Evolutionary conservation across 2,888 invertebrate species (phyloP).

Genomic region (Tachina lurida): DNA sequence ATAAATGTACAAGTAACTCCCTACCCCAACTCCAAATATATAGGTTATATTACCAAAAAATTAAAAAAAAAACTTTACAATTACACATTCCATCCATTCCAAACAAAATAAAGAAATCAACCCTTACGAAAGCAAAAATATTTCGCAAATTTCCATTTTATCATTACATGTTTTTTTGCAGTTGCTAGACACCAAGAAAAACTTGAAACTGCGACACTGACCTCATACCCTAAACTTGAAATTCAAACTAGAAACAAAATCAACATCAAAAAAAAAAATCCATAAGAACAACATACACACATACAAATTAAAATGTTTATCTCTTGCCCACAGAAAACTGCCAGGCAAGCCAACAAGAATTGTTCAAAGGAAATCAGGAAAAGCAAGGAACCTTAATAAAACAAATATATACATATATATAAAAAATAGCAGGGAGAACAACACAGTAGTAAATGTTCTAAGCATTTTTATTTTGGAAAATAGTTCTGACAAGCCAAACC

Average conservation of each 20-base stretch:
- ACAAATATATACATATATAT: neutral
- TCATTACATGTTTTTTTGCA: constrained; percentile 11
- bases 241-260: constrained; percentile 59
- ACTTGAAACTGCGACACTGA: constrained; percentile 71
- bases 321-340: constrained; percentile 48
- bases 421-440: constrained; percentile 31
- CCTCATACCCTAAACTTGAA: constrained; percentile 72
- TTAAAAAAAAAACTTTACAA: constrained; percentile 24
- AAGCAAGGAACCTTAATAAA: constrained; percentile 28
- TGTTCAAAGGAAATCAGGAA: constrained; percentile 54
- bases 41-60: constrained; percentile 66
- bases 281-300: constrained; percentile 1
- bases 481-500: constrained; percentile 21
- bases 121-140: constrained; percentile 52
- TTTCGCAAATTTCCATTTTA: constrained; percentile 39
- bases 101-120: constrained; percentile 44
- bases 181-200: constrained; percentile 38
- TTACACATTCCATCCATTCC: constrained; percentile 8
- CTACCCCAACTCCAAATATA: constrained; percentile 62
- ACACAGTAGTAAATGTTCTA: constrained; percentile 39
- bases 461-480: constrained; percentile 14
- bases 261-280: constrained; percentile 38
- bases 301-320: constrained; percentile 44
- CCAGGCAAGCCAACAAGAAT: constrained; percentile 17
- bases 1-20: neutral